Conservation (phyloP, 2,797 vertebrate genomes). For the Pseudochaenichthys georgianus region DNA sequence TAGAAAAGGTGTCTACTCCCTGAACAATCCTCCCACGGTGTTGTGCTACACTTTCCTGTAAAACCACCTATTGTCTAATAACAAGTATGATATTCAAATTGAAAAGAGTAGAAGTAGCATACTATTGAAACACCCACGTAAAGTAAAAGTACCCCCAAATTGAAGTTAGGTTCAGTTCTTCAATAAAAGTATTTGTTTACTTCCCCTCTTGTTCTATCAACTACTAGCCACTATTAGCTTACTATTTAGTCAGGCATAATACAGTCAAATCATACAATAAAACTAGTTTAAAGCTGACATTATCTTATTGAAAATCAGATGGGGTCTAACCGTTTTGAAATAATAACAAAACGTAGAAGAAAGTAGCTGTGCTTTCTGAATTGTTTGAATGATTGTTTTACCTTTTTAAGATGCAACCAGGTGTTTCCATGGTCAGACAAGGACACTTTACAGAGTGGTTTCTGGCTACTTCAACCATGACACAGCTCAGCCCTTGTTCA, state of each 20-base stretch:
- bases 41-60: too few species aligned
- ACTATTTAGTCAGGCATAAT: background rate
- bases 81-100: background rate
- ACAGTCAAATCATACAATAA: background rate
- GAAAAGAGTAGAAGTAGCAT: background rate
- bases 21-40: background rate
- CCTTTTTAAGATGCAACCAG: background rate
- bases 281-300: background rate
- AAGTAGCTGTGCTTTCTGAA: background rate
- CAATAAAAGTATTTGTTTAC: too few species aligned
- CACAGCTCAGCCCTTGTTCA: too few species aligned
- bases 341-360: background rate
- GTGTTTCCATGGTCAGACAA: background rate
- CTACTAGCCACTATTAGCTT: background rate
- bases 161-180: background rate
- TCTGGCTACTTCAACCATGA: background rate
- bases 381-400: background rate
- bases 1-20: background rate
- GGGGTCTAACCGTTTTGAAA: background rate
- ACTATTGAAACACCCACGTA: background rate
- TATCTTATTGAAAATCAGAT: background rate
- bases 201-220: background rate
- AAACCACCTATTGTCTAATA: background rate
- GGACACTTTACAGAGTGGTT: too few species aligned
- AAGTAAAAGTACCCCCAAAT: too few species aligned